Conservation (phyloP, 2,888 invertebrate species). For the Caenorhabditis sp. region DNA sequence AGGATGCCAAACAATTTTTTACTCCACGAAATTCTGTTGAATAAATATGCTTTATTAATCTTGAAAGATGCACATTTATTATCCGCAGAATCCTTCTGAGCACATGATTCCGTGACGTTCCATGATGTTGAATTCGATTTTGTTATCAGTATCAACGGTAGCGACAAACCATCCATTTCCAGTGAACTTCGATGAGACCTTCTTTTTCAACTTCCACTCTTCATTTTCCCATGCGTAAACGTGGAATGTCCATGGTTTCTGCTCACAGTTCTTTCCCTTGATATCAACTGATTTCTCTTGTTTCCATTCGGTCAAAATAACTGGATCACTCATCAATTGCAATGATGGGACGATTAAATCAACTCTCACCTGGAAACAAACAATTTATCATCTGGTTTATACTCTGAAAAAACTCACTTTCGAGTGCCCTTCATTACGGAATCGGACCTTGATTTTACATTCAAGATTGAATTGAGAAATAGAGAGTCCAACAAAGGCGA, state of each 20-base stretch:
- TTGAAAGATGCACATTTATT: conserved; percentile 14
- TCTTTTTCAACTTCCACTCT: conserved; percentile 49
- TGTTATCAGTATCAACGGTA: conserved; percentile 32
- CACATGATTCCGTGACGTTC: conserved; percentile 51
- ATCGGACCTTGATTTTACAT: conserved; percentile 39
- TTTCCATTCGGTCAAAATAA: conserved; percentile 28
- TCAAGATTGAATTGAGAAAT: conserved; percentile 30
- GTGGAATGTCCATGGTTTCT: conserved; percentile 49
- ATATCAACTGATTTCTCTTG: conserved; percentile 38
- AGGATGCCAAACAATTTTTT: conserved; percentile 26
- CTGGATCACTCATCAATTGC: conserved; percentile 39
- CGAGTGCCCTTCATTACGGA: conserved; percentile 36
- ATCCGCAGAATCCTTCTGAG: conserved; percentile 52
- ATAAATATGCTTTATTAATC: conserved; percentile 16
- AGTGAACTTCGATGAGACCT: conserved; percentile 44
- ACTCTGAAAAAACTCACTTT: conserved; percentile 11
- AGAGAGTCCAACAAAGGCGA: conserved; percentile 21
- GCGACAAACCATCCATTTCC: conserved; percentile 48
- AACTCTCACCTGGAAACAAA: conserved; percentile 24
- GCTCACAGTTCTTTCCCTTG: conserved; percentile 47
- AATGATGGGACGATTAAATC: conserved; percentile 42
- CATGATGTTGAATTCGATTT: conserved; percentile 18
- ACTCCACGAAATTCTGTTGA: conserved; percentile 24
- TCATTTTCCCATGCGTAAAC: conserved; percentile 39
- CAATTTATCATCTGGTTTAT: neutral